Percentiles rank a stretch among this genome's conserved stretches.
These are phyloP conservation scores for Amphilophus citrinellus DNA, from an alignment of 2,113 vertebrate species.

Conservation along the genomic window DNA sequence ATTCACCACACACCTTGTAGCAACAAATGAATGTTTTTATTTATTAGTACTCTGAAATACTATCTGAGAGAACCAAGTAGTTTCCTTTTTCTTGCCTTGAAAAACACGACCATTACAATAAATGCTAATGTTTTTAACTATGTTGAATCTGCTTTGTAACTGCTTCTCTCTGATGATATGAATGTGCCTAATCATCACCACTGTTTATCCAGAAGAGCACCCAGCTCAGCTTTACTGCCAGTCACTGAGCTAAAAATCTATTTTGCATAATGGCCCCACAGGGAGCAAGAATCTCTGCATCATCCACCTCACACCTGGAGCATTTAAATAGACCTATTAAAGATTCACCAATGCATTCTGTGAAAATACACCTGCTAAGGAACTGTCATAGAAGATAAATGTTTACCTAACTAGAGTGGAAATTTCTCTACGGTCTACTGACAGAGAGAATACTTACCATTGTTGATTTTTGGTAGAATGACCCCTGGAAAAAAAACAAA, in stretches of 20 bases:
- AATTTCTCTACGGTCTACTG: not conserved
- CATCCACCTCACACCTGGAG: not conserved
- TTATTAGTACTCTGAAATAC: not conserved
- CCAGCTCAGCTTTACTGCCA: constrained; percentile 45
- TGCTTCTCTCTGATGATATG: not conserved
- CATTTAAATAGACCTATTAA: not conserved
- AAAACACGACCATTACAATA: not conserved
- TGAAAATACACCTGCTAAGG: not conserved
- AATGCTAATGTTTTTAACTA: not conserved
- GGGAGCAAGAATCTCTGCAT: constrained; percentile 11
- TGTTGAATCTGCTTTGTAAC: not conserved
- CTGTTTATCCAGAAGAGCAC: constrained; percentile 42
- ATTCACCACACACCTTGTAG: not conserved
- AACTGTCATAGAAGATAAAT: not conserved
- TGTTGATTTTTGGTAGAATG: constrained; percentile 2
- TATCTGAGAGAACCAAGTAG: not conserved
- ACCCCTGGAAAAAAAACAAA: not conserved
- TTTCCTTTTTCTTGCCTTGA: too few species aligned
- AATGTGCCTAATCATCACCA: constrained; percentile 27
- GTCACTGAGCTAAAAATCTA: constrained; percentile 42
- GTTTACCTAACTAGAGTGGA: not conserved
- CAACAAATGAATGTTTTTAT: too few species aligned
- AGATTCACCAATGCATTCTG: not conserved
- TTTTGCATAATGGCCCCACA: constrained; percentile 40
- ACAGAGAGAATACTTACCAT: constrained; percentile 59